Base-by-base conservation (phyloP, 2,888 invertebrate species). In the Macropis europaea region DNA sequence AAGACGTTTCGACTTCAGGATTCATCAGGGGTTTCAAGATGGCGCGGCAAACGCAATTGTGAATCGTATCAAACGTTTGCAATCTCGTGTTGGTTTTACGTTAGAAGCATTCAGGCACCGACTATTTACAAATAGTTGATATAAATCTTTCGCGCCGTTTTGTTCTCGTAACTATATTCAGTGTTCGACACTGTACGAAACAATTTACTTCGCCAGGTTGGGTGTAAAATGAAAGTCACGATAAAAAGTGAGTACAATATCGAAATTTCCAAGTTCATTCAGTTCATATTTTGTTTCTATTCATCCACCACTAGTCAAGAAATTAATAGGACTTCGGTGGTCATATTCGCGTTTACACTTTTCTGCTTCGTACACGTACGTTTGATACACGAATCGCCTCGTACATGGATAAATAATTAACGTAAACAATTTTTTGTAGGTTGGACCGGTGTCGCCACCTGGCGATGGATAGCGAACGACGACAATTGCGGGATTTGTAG, bases 401-500 rank as follows among this genome's bases (percentile, higher is more conserved):
- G 17, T 11, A 19, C 1, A 13, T 26, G 26, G 38, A n/a, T 11
- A 26, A 36, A 17, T n/a, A n/a, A 50, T 17, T 6, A 47, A 50
- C 15, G 3, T n/a, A 28, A 42, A 22, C 34, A 40, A 11, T 52
- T 45, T 60, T 61, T 43, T 68, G 60, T 75, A 95, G 95, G 94
- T 91, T 98, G 98, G 97, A 96, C 95, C 79, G 97, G 97, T 77
- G 98, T 99, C 72, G 99, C 99, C 82, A 96, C 97, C 89, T 99
- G 99, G 99, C 95, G 97, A 88, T 99, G 99, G 99, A 95, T 98
- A 80, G 99, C 99, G 22, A 99, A 99, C 91, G 99, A 99, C 92
- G 99, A 99, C 90, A 99, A 97, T 89, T 98, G 98, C 89, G 99
- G 99, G 67, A 99, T 99, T 89, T 99, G 99, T 91, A 95, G 99